phyloP scores from a whole-genome alignment of 1,140 invertebrate species.

The Drosophila nannoptera region DNA sequence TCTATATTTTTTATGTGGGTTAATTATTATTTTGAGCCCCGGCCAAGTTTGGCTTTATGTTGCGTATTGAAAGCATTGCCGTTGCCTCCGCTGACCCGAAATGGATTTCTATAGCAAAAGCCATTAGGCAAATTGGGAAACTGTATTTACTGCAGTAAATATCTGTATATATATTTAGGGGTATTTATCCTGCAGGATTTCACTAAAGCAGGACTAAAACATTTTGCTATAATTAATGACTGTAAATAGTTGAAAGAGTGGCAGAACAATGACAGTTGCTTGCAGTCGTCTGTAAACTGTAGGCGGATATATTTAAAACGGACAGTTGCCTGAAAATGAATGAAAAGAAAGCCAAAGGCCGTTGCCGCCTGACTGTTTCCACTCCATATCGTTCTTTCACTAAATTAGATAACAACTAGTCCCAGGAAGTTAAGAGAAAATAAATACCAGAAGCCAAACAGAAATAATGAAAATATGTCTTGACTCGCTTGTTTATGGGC shows the following conservation, averaged over 20 bases:
- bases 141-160: constrained; percentile 19
- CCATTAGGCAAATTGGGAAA: constrained; percentile 64
- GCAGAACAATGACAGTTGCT: constrained; percentile 61
- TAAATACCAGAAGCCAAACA: constrained; percentile 25
- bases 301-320: constrained; percentile 69
- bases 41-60: constrained; percentile 1
- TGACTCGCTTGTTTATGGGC: background rate
- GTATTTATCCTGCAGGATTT: constrained; percentile 27
- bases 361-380: constrained; percentile 33
- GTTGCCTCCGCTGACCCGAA: constrained; percentile 21
- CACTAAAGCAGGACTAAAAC: constrained; percentile 58
- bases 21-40: constrained; percentile 56
- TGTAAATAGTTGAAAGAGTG: constrained; percentile 53
- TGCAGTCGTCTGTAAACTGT: constrained; percentile 48
- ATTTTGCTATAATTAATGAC: constrained; percentile 68
- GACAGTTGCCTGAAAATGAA: constrained; percentile 28
- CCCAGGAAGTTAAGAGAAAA: constrained; percentile 35
- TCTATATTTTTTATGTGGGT: constrained; percentile 49
- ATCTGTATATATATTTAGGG: background rate
- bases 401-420: constrained; percentile 67
- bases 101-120: constrained; percentile 19
- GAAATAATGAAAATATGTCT: constrained; percentile 28
- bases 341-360: constrained; percentile 31
- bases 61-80: constrained; percentile 18
- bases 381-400: constrained; percentile 36